Conservation (phyloP, 2,888 invertebrate species). For the Lasiommata megera region DNA sequence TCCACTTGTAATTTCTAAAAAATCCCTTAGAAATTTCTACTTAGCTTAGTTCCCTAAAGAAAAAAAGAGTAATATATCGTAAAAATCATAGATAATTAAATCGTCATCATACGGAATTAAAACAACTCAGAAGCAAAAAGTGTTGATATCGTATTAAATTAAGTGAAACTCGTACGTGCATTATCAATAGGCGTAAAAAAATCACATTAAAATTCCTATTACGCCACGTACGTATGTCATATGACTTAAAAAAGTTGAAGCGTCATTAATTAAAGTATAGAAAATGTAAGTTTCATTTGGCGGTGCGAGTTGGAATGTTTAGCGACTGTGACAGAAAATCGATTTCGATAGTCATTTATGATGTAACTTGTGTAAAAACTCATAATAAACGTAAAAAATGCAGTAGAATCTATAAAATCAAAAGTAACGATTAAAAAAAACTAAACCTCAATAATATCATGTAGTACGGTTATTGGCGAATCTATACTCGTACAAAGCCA, state of each 20-base stretch:
- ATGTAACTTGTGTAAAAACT: no score
- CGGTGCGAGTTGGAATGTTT: not conserved
- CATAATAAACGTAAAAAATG: not conserved
- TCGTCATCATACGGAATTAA: not conserved
- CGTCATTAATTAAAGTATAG: not conserved
- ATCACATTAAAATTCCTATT: not conserved
- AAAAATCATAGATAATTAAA: not conserved
- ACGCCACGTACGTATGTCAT: not conserved
- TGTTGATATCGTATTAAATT: not conserved
- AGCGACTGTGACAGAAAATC: not conserved
- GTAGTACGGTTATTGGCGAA: no score
- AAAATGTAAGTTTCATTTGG: not conserved
- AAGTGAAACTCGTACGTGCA: not conserved
- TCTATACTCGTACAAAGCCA: no score
- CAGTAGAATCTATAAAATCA: not conserved
- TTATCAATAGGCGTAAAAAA: not conserved
- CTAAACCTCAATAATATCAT: no score
- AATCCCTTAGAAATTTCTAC: no score
- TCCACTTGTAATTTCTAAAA: no score
- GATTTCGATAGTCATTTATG: not conserved
- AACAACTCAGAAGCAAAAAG: not conserved
- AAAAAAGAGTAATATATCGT: not conserved
- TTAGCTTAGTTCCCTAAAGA: no score
- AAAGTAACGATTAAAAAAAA: no score
- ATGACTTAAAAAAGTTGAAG: not conserved